A percentile compares a stretch with the other conserved stretches of the same genome.
These are phyloP conservation scores for Ctenoplectra terminalis DNA, from an alignment of 1,140 invertebrate species.

Conservation along the genomic window DNA sequence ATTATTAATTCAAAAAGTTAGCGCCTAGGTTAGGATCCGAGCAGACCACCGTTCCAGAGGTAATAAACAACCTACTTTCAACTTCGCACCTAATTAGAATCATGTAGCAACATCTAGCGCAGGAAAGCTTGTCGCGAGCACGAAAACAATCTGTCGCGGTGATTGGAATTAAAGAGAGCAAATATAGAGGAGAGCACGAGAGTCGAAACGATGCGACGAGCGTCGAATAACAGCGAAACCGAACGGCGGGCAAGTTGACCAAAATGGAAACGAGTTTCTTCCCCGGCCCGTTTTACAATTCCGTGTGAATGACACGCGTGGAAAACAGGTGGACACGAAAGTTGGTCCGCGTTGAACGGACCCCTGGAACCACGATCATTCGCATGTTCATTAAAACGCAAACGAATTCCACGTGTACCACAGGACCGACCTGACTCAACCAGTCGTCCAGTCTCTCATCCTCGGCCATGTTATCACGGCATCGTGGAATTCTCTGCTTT, in stretches of 20 bases:
- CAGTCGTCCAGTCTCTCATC: conserved; percentile 46
- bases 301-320: conserved; percentile 55
- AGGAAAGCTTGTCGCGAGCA: too few species aligned
- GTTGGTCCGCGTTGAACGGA: conserved; percentile 35
- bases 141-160: not conserved
- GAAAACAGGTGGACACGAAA: conserved; percentile 52
- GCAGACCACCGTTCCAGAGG: too few species aligned
- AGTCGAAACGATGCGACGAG: not conserved
- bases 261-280: conserved; percentile 60
- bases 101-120: too few species aligned
- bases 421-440: conserved; percentile 51
- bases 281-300: conserved; percentile 49
- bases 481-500: not conserved
- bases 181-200: not conserved
- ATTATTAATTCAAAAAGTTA: too few species aligned
- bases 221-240: conserved; percentile 6
- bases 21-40: too few species aligned
- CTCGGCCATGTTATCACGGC: not conserved
- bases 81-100: not conserved
- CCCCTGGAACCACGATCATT: conserved; percentile 61
- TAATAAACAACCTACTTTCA: not conserved
- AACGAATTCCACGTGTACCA: conserved; percentile 66
- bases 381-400: conserved; percentile 71
- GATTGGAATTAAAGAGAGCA: conserved; percentile 25
- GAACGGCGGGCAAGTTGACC: conserved; percentile 27